Percentiles rank a stretch among this genome's conserved stretches.
Evolutionary conservation across 2,113 vertebrate species (phyloP).

Genomic region (Cyrtonyx montezumae): DNA sequence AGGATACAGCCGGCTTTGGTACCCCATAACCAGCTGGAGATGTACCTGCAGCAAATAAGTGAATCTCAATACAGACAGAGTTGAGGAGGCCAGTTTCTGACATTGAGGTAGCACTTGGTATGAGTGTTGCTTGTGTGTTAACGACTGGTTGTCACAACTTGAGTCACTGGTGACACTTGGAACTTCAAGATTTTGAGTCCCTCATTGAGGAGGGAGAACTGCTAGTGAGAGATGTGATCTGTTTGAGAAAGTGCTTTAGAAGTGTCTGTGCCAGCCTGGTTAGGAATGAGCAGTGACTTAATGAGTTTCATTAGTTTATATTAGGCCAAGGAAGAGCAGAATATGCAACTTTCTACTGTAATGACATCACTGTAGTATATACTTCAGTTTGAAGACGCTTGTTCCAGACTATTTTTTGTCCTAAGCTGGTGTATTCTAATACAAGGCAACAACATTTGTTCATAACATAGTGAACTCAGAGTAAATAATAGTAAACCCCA

Average conservation of each 20-base stretch:
- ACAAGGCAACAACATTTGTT: neutral
- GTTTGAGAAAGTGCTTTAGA: neutral
- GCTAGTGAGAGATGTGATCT: neutral
- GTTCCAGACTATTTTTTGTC: neutral
- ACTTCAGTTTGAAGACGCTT: neutral
- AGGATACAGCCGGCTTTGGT: neutral
- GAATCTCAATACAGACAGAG: neutral
- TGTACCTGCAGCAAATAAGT: neutral
- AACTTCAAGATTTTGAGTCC: neutral
- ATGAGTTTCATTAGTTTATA: neutral
- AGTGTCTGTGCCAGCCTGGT: neutral
- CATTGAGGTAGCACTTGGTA: neutral
- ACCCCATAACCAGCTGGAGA: neutral
- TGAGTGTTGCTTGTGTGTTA: neutral
- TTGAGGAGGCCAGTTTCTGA: neutral
- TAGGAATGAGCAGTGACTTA: neutral
- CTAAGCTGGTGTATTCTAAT: neutral
- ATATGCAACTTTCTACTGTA: neutral
- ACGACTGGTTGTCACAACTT: neutral
- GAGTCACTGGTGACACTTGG: neutral
- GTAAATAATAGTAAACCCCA: neutral
- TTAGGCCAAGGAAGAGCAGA: neutral
- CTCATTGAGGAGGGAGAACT: neutral
- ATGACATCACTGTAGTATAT: neutral
- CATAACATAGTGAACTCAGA: neutral